Evolutionary conservation across 2,888 invertebrate species (phyloP), one percentile per base, ranked within the genome.

Genomic region (Imbricaverruca yamaguchii): DNA sequence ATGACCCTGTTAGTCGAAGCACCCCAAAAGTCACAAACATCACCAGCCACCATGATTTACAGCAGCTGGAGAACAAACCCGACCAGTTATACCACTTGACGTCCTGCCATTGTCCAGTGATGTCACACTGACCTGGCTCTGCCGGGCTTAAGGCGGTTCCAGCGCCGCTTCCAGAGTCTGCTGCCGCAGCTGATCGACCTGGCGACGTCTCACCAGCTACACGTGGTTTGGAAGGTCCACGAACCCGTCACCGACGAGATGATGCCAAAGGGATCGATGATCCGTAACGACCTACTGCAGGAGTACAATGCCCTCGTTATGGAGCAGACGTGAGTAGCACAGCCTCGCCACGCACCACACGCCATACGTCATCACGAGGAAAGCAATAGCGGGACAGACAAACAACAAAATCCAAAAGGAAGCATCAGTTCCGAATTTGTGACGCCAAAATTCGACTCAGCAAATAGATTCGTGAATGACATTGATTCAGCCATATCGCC

Each of bases 171-270:
- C 57, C n/a, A 57, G 57, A 15, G 23, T 9, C 57, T 79, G 57
- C 79, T 79, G n/a, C 79, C 79, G 13, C 56, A 8, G 56, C 25
- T 79, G 57, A 57, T 23, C 15, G 79, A 56, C 13, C 79, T 79
- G 79, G 57, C 12, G 13, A 79, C 57, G 18, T 23, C 13, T 4
- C 57, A 79, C 79, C 56, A n/a, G 15, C 11, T 79, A 57, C 3
- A 79, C 15, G 79, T 79, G 79, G 79, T 79, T 9, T 79, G 79
- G 79, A 79, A 79, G n/a, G 25, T 79, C 7, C 79, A 79, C 79
- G 79, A 79, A 57, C 79, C 79, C 4, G 79, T 79, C 57, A 79
- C 79, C 6, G 79, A 79, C 57, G 79, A 79, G 57, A 57, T 79
- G 21, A 79, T 79, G 8, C 55, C 2, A 1, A 57, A 57, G 7